phyloP scores from a whole-genome alignment of 2,797 vertebrate genomes.

The Gallirallus australis region DNA sequence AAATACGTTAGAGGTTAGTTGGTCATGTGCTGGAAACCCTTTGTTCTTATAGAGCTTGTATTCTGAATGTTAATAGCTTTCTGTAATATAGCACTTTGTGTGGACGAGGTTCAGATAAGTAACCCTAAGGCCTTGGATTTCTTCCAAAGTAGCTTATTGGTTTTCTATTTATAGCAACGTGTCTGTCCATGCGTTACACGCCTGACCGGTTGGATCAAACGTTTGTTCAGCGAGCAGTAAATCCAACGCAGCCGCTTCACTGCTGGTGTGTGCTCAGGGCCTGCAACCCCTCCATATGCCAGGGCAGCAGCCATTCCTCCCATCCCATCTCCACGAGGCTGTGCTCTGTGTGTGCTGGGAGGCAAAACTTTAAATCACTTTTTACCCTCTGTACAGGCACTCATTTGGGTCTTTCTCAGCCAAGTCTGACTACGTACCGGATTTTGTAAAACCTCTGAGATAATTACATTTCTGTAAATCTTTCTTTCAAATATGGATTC shows the following conservation, averaged over 20 bases:
- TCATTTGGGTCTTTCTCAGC: neutral
- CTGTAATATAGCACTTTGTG: neutral
- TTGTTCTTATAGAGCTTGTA: neutral
- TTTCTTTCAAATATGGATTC: neutral
- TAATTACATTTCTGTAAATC: neutral
- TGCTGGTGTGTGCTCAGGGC: fast-evolving
- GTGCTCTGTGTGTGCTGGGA: neutral
- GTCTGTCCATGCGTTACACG: neutral
- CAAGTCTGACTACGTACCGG: neutral
- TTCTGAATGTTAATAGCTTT: neutral
- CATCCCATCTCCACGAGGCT: neutral
- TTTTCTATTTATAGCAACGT: neutral
- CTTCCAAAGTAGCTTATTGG: neutral
- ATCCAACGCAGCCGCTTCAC: neutral
- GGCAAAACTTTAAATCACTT: neutral
- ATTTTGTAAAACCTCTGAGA: neutral
- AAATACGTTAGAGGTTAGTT: neutral
- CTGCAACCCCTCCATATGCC: fast-evolving
- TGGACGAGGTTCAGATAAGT: neutral
- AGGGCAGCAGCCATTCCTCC: fast-evolving
- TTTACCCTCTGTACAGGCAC: neutral
- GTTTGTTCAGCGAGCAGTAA: neutral
- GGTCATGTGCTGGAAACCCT: neutral
- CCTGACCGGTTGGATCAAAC: neutral
- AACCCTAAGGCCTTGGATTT: neutral